phyloP scores from a whole-genome alignment of 2,797 vertebrate species.

The Muraenolepis orangiensis region DNA sequence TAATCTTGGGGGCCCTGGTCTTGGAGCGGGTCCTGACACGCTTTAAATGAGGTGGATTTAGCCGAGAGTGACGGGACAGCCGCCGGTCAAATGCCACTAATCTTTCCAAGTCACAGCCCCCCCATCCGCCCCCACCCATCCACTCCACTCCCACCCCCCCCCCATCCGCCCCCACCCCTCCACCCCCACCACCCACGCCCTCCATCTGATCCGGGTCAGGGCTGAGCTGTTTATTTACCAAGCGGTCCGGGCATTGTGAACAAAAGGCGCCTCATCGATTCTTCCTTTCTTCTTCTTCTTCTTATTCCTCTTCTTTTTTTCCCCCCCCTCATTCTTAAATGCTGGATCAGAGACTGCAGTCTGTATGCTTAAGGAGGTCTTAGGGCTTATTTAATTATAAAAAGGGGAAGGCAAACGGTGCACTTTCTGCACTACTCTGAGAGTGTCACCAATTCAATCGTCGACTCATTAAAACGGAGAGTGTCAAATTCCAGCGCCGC shows the following conservation, averaged over 20 bases:
- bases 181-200: too few species aligned
- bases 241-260: slow-evolving; percentile 35
- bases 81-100: slow-evolving; percentile 60
- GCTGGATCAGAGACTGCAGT: slow-evolving; percentile 32
- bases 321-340: neutral
- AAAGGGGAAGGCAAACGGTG: slow-evolving; percentile 27
- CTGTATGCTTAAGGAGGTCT: slow-evolving; percentile 47
- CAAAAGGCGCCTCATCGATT: slow-evolving; percentile 51
- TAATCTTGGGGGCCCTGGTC: slow-evolving; percentile 47
- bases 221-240: slow-evolving; percentile 57
- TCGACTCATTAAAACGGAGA: slow-evolving; percentile 3
- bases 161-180: slow-evolving; percentile 28
- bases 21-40: slow-evolving; percentile 34
- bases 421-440: slow-evolving; percentile 36
- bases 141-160: slow-evolving; percentile 28
- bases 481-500: neutral
- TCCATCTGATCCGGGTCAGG: slow-evolving; percentile 57
- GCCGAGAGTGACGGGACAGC: slow-evolving; percentile 41
- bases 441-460: slow-evolving; percentile 28
- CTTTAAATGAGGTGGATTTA: slow-evolving; percentile 58
- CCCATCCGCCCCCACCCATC: slow-evolving; percentile 28
- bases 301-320: slow-evolving; percentile 22
- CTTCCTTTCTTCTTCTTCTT: slow-evolving; percentile 11
- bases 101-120: slow-evolving; percentile 52
- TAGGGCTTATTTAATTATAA: slow-evolving; percentile 40